Percentiles rank a stretch among this genome's conserved stretches.
These are phyloP conservation scores for Octomys mimax DNA, from an alignment of 2,797 vertebrate species.

Conservation along the genomic window DNA sequence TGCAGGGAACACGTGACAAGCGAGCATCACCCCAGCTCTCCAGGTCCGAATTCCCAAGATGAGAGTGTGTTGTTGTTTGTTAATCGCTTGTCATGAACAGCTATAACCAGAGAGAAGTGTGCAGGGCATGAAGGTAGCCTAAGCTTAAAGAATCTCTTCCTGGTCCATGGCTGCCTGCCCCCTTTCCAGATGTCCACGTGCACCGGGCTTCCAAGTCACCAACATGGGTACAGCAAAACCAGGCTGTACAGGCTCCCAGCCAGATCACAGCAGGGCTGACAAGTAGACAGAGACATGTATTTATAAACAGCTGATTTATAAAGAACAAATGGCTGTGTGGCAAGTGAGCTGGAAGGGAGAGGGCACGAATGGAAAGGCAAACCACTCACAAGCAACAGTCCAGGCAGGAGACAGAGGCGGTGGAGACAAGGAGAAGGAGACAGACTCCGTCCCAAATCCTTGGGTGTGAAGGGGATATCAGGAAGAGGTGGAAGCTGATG, in stretches of 20 bases:
- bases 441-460: not conserved
- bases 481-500: not conserved
- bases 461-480: not conserved
- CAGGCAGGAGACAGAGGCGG: not conserved
- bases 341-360: not conserved
- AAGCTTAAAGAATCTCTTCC: not conserved
- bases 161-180: not conserved
- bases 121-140: not conserved
- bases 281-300: not conserved
- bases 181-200: not conserved
- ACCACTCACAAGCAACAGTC: not conserved
- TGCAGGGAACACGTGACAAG: not conserved
- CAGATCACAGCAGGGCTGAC: not conserved
- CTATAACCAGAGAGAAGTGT: too few relatives aligned
- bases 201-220: not conserved
- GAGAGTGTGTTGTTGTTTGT: not conserved
- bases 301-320: not conserved
- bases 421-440: not conserved
- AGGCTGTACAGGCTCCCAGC: accelerated
- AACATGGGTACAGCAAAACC: accelerated
- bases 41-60: not conserved
- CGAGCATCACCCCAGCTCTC: not conserved
- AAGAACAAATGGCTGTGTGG: not conserved
- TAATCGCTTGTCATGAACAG: not conserved
- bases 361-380: not conserved